Conservation (phyloP, 1,140 invertebrate species). For the Helicoverpa armigera region DNA sequence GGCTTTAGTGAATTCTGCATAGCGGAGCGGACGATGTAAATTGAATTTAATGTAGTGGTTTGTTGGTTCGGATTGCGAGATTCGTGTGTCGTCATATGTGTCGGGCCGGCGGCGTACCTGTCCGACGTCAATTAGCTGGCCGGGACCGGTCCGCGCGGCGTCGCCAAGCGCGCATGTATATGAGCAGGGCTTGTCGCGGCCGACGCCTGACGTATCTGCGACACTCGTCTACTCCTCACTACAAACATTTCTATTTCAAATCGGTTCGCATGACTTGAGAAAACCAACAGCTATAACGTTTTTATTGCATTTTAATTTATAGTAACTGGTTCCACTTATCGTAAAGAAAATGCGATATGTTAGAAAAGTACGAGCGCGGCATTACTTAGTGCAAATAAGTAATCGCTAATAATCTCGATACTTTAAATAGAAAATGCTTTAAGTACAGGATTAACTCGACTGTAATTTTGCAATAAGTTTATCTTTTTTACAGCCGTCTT, state of each 20-base stretch:
- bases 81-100: slow-evolving; percentile 47
- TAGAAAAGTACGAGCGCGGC: slow-evolving; percentile 1
- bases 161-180: slow-evolving; percentile 65
- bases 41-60: slow-evolving; percentile 56
- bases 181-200: slow-evolving; percentile 56
- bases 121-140: slow-evolving; percentile 78
- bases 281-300: slow-evolving; percentile 5
- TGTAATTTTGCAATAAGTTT: neutral
- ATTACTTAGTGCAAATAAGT: neutral
- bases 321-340: slow-evolving; percentile 6
- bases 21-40: slow-evolving; percentile 51
- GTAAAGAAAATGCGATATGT: slow-evolving; percentile 2
- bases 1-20: slow-evolving; percentile 71
- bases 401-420: slow-evolving; percentile 16
- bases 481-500: neutral
- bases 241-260: slow-evolving; percentile 47
- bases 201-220: slow-evolving; percentile 26
- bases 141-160: slow-evolving; percentile 70
- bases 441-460: neutral
- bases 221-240: slow-evolving; percentile 32
- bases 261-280: slow-evolving; percentile 29
- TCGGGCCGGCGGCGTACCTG: slow-evolving; percentile 64
- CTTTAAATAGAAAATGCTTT: neutral
- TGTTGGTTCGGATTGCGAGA: slow-evolving; percentile 52
- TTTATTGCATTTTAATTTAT: slow-evolving; percentile 21